phyloP scores from a whole-genome alignment of 2,888 invertebrate genomes.

The Frankliniella intonsa region DNA sequence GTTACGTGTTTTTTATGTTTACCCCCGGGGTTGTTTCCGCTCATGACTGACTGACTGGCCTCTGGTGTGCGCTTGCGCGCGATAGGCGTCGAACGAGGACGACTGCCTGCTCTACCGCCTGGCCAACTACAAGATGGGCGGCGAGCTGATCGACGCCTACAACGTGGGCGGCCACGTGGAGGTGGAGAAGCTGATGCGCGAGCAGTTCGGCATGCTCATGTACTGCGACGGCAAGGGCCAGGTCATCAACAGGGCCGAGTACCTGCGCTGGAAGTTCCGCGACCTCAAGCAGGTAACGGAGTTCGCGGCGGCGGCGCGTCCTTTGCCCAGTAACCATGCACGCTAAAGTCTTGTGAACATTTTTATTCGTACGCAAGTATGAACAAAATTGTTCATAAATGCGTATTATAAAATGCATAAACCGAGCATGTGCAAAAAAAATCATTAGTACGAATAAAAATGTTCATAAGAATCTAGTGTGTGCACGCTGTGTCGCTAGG shows the following conservation, averaged over 20 bases:
- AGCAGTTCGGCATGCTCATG: conserved; percentile 83
- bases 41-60: conserved; percentile 32
- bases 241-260: conserved; percentile 80
- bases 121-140: conserved; percentile 88
- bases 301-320: too few relatives aligned
- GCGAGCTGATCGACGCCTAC: conserved; percentile 82
- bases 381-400: too few relatives aligned
- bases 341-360: too few relatives aligned
- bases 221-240: conserved; percentile 80
- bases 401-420: too few relatives aligned
- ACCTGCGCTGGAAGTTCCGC: conserved; percentile 83
- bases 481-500: conserved; percentile 46
- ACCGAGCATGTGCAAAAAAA: too few relatives aligned
- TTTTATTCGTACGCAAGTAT: too few relatives aligned
- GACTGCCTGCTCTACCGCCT: conserved; percentile 79
- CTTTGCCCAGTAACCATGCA: too few relatives aligned
- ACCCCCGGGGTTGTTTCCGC: not conserved
- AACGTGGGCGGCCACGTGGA: conserved; percentile 75
- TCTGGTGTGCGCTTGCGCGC: not conserved
- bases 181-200: conserved; percentile 77
- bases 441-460: too few relatives aligned
- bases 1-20: too few relatives aligned
- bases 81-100: conserved; percentile 67
- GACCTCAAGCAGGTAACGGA: conserved; percentile 67
- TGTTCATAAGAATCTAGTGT: too few relatives aligned